Base-by-base conservation (phyloP, 2,797 vertebrate genomes). In the Lerista edwardsae region DNA sequence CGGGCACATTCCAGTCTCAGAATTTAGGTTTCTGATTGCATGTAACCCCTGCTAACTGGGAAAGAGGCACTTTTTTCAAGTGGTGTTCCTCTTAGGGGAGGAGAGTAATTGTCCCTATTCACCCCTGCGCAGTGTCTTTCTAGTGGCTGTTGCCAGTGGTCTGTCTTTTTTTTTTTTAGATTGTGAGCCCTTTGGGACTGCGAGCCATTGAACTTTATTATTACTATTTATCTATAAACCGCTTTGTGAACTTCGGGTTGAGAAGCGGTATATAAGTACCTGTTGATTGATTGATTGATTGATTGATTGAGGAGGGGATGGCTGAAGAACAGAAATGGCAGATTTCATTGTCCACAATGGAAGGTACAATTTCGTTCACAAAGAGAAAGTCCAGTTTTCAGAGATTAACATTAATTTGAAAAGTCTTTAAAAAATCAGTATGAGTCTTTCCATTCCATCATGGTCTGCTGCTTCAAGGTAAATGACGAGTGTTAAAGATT, bases 361-460 rank as follows among this genome's bases (percentile, higher is more conserved):
- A 29, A 64, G 15, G 79, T 86, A 71, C 27, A 34, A 57, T 57
- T 27, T 86, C 39, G 19, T 29, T 80, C 44, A 80, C 57, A 78
- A 71, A 61, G 1, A 87, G n/a, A 86, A 71, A 67, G 64, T 44
- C 64, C 51, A 69, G 74, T 41, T 69, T 47, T 39, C 61, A 69
- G 64, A 31, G n/a, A 77, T 59, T 69, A 76, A 83, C 76, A 57
- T 61, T 7, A 21, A 78, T 65, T 36, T 31, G 90, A 92, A 91
- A 87, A 89, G 81, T 44, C 82, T 85, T 83, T 75, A 82, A 57
- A 84, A 80, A 91, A 90, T 59, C 61, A 59, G 21, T 82, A 67
- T 82, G 78, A 39, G 36, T 85, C 75, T 87, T 90, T 92, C 76
- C 59, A 86, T 44, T 86, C 73, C 57, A 76, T 89, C 86, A 75